These are phyloP conservation scores for Hyperopisus bebe DNA, from an alignment of 2,113 vertebrate species.

Conservation along the genomic window DNA sequence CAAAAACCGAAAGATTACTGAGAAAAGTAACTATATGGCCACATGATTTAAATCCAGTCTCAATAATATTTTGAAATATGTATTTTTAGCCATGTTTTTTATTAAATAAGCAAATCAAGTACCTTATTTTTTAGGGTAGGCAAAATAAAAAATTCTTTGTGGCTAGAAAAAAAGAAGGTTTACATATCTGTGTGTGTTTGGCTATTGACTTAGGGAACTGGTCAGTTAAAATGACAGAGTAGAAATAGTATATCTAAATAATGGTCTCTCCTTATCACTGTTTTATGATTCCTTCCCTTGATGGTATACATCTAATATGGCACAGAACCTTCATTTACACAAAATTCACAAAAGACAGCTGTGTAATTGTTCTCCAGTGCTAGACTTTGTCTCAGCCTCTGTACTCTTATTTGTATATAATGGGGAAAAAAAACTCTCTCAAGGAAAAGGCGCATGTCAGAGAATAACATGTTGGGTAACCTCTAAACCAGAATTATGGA, in stretches of 20 bases:
- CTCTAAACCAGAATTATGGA: constrained; percentile 5
- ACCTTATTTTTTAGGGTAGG: background rate
- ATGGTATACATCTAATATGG: background rate
- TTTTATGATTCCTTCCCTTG: background rate
- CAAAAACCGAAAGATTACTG: background rate
- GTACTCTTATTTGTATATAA: background rate
- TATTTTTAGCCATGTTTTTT: background rate
- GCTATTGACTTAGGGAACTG: background rate
- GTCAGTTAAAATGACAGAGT: background rate
- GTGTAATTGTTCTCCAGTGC: background rate
- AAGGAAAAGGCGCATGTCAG: background rate
- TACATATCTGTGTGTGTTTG: background rate
- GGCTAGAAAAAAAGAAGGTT: background rate
- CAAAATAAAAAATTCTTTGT: background rate
- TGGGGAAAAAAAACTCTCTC: background rate
- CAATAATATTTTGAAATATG: background rate
- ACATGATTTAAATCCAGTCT: background rate
- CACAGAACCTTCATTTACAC: background rate
- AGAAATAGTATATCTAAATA: background rate
- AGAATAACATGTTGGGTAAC: background rate
- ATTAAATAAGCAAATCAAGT: background rate
- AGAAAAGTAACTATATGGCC: background rate
- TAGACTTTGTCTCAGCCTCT: background rate
- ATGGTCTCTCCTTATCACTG: background rate
- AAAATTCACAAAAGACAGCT: background rate